A percentile compares a stretch with the other conserved stretches of the same genome.
phyloP scores from a whole-genome alignment of 2,888 invertebrate genomes.

The Prosapia bicincta region DNA sequence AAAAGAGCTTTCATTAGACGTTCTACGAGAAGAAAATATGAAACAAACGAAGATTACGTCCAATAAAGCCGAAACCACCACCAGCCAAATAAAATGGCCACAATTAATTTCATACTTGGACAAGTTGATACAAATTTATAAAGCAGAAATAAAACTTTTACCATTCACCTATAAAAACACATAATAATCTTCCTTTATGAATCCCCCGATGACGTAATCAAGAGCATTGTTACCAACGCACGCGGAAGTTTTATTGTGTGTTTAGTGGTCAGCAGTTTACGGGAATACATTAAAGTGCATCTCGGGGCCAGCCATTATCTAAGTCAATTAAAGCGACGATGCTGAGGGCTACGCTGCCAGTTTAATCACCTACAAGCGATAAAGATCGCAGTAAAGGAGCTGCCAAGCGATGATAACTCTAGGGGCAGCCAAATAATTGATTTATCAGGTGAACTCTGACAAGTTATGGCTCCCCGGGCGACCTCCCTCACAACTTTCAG shows the following conservation, averaged over 20 bases:
- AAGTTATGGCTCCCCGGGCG: neutral
- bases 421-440: neutral
- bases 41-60: too few species aligned
- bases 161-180: neutral
- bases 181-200: neutral
- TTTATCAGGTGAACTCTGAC: neutral
- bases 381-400: neutral
- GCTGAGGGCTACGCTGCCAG: neutral
- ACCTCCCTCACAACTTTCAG: neutral
- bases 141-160: neutral
- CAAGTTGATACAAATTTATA: neutral
- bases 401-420: neutral
- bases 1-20: too few species aligned
- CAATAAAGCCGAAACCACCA: too few species aligned
- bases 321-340: neutral
- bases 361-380: neutral
- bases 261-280: slow-evolving; percentile 2
- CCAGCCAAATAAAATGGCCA: too few species aligned
- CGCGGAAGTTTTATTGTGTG: neutral
- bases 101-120: too few species aligned
- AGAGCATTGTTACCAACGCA: neutral
- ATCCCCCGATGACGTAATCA: neutral
- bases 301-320: neutral
- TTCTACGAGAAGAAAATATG: too few species aligned
- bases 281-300: neutral